A percentile compares a stretch with the other conserved stretches of the same genome.
Conservation (phyloP, 2,888 invertebrate genomes). For the Seira musarum region DNA sequence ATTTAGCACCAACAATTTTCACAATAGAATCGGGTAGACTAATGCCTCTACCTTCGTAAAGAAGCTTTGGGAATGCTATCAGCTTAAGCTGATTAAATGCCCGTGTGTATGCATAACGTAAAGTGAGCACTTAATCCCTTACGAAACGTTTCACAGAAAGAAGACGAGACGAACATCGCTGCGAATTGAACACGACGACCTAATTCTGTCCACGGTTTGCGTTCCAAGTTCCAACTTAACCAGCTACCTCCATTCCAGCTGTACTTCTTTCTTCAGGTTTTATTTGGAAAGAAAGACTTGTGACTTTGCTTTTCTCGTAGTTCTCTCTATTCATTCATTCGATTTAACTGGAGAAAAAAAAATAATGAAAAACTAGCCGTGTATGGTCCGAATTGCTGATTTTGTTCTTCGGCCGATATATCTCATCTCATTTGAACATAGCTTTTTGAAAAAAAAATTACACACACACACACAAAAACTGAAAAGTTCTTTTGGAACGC, state of each 20-base stretch:
- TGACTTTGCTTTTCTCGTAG: background rate
- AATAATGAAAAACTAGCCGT: background rate
- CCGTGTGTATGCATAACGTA: constrained; percentile 50
- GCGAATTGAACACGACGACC: constrained; percentile 42
- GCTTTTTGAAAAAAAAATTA: constrained; percentile 9
- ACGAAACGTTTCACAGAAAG: constrained; percentile 39
- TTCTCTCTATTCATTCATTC: background rate
- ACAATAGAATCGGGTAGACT: constrained; percentile 6
- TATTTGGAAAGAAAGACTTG: background rate
- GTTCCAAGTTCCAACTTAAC: background rate
- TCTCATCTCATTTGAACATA: no score
- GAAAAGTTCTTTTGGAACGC: no score
- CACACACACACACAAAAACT: no score
- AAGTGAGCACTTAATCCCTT: constrained; percentile 45
- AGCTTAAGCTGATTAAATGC: constrained; percentile 53
- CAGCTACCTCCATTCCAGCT: no score
- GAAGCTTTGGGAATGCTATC: background rate
- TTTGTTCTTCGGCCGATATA: no score
- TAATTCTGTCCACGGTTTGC: constrained; percentile 29
- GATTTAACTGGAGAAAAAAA: background rate
- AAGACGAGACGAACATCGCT: constrained; percentile 21
- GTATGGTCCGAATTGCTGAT: background rate
- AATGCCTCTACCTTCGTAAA: background rate
- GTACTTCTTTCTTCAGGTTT: background rate
- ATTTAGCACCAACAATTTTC: constrained; percentile 15